Percentiles rank a stretch among this genome's conserved stretches.
phyloP scores from a whole-genome alignment of 1,140 invertebrate genomes.

The Eupeodes corollae region DNA sequence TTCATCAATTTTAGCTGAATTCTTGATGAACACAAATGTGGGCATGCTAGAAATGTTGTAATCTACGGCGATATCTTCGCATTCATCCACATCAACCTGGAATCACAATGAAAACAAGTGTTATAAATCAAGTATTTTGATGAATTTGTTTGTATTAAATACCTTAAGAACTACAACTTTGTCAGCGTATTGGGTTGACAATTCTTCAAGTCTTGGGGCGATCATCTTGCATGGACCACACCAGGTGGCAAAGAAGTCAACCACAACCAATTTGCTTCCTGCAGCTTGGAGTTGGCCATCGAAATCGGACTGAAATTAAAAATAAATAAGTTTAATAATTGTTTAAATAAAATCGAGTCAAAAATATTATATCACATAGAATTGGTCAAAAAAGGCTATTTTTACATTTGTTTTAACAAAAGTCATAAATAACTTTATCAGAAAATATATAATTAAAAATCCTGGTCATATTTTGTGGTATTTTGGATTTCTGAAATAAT shows the following conservation, averaged over 20 bases:
- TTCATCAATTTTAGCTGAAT: slow-evolving; percentile 52
- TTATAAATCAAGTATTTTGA: not conserved
- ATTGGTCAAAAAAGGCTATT: no score
- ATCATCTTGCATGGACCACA: slow-evolving; percentile 92
- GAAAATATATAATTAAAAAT: no score
- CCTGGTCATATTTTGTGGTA: no score
- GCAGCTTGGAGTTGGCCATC: slow-evolving; percentile 58
- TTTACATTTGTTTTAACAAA: no score
- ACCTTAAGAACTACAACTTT: slow-evolving; percentile 47
- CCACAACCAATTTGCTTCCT: slow-evolving; percentile 71
- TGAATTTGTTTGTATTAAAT: slow-evolving; percentile 3
- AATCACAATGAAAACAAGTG: slow-evolving; percentile 15
- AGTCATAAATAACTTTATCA: no score
- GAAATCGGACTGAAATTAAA: slow-evolving; percentile 53
- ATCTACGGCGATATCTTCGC: slow-evolving; percentile 66
- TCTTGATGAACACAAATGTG: slow-evolving; percentile 84
- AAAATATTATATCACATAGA: no score
- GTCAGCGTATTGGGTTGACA: slow-evolving; percentile 44
- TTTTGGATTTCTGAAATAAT: no score
- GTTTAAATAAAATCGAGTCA: no score
- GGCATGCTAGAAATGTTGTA: slow-evolving; percentile 85
- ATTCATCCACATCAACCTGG: slow-evolving; percentile 86
- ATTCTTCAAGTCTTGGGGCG: slow-evolving; percentile 63
- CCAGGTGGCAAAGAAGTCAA: slow-evolving; percentile 75
- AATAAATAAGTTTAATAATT: no score